A percentile compares a stretch with the other conserved stretches of the same genome.
Conservation (phyloP, 2,113 vertebrate species). For the Orthochromis malagaraziensis region DNA sequence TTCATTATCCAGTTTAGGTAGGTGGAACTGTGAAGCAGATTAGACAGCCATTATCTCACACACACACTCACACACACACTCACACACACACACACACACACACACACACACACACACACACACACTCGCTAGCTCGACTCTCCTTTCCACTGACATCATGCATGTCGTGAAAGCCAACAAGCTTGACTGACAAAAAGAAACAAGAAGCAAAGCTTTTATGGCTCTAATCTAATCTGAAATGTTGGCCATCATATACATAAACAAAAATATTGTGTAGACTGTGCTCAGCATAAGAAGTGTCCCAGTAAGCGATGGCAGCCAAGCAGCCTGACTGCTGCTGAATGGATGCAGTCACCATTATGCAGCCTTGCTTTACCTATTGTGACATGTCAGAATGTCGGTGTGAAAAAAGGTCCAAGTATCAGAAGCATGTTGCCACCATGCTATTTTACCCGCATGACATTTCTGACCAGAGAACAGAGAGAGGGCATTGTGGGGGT, state of each 20-base stretch:
- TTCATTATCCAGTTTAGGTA: not conserved
- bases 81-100: not conserved
- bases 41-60: not conserved
- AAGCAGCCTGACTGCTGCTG: not conserved
- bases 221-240: not conserved
- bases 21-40: not conserved
- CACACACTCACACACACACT: no score
- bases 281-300: not conserved
- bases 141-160: not conserved
- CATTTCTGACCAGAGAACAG: not conserved
- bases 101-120: not conserved
- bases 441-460: not conserved
- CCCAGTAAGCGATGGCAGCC: not conserved
- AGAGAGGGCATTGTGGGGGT: not conserved
- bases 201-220: not conserved
- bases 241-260: not conserved
- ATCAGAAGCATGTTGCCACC: not conserved
- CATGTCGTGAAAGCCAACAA: not conserved
- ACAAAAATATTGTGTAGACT: not conserved
- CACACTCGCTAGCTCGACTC: not conserved
- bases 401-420: not conserved
- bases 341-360: not conserved
- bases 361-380: not conserved
- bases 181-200: not conserved
- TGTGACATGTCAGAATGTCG: not conserved